Conservation (phyloP, 2,113 vertebrate genomes). For the Callopanchax toddi region DNA sequence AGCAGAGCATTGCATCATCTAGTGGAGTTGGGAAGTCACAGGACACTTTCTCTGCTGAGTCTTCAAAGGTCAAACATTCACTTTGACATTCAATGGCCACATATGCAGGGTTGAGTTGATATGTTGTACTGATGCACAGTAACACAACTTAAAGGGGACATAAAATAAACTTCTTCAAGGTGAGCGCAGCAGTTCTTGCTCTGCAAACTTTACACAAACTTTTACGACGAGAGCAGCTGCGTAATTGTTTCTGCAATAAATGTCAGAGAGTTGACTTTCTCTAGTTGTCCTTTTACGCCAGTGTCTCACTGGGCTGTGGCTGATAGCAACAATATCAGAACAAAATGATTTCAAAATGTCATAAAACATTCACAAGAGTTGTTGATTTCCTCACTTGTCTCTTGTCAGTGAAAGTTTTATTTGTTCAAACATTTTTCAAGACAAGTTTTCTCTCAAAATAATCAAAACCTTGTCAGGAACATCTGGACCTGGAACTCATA, state of each 20-base stretch:
- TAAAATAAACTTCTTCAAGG: neutral
- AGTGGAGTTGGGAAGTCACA: neutral
- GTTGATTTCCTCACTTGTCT: too few relatives aligned
- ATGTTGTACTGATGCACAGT: neutral
- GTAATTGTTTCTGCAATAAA: neutral
- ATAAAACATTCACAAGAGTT: too few relatives aligned
- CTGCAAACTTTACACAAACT: neutral
- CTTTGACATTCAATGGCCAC: neutral
- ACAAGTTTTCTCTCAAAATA: too few relatives aligned
- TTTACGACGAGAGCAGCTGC: neutral
- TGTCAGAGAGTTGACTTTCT: neutral
- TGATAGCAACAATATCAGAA: too few relatives aligned
- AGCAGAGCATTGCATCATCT: conserved; percentile 24
- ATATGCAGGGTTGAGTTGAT: neutral
- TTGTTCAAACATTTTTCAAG: too few relatives aligned
- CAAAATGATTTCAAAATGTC: too few relatives aligned
- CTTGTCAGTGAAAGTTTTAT: too few relatives aligned
- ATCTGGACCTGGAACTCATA: too few relatives aligned
- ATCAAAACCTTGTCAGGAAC: too few relatives aligned
- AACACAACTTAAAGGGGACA: neutral
- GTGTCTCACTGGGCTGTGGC: too few relatives aligned
- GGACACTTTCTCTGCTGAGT: conserved; percentile 2
- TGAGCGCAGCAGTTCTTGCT: neutral
- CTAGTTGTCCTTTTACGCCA: neutral
- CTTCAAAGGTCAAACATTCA: conserved; percentile 1